phyloP scores from a whole-genome alignment of 2,113 vertebrate genomes.

The Corythoichthys haematopterus region DNA sequence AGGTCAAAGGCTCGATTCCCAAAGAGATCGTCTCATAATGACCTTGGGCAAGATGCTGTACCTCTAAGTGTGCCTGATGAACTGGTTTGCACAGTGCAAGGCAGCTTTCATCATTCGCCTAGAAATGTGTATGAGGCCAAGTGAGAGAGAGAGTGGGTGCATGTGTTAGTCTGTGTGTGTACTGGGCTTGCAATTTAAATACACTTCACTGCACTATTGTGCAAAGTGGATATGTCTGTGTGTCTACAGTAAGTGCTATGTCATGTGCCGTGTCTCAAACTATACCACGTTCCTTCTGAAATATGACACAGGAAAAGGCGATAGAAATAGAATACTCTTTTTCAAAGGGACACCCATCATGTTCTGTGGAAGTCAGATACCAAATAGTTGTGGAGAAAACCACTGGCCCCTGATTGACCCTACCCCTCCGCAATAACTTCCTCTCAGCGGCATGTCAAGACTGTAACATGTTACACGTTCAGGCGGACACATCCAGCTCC shows the following conservation, averaged over 20 bases:
- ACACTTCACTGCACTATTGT: not conserved
- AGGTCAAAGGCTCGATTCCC: not conserved
- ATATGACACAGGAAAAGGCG: conserved; percentile 17
- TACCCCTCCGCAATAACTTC: conserved; percentile 1
- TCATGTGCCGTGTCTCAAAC: conserved; percentile 38
- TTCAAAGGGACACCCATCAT: conserved; percentile 33
- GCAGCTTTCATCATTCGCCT: not conserved
- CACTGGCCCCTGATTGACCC: conserved; percentile 51
- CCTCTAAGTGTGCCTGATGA: not conserved
- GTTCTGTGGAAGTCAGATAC: conserved; percentile 36
- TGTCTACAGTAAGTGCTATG: conserved; percentile 43
- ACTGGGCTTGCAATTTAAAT: not conserved
- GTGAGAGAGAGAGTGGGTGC: not conserved
- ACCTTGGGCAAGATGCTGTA: not conserved
- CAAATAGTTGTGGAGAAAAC: conserved; percentile 37
- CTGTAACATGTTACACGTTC: conserved; percentile 2
- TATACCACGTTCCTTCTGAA: conserved; percentile 33
- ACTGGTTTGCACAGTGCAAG: not conserved
- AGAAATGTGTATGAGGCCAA: not conserved
- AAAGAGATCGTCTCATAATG: not conserved
- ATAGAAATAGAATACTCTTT: conserved; percentile 2
- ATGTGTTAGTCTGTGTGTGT: not conserved
- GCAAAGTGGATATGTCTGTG: not conserved
- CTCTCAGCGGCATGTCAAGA: conserved; percentile 15
- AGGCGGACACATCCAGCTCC: not conserved